A percentile compares a stretch with the other conserved stretches of the same genome.
Evolutionary conservation across 2,888 invertebrate genomes (phyloP).

Genomic region (Hipparchia semele): DNA sequence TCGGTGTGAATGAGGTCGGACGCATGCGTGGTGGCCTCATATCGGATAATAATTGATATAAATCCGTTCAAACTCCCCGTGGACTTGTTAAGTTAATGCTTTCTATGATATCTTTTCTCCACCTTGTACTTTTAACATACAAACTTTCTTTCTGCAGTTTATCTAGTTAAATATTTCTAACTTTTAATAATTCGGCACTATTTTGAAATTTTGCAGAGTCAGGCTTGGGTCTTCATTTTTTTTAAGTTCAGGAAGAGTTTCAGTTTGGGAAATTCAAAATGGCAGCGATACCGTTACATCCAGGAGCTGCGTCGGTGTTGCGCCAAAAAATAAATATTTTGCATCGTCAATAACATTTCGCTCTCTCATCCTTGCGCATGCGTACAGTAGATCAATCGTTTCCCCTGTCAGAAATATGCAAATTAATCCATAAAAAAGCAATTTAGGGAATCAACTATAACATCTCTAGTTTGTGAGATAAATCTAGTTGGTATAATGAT

Average conservation of each 20-base stretch:
- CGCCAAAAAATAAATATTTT: slow-evolving; percentile 78
- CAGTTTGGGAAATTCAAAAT: slow-evolving; percentile 43
- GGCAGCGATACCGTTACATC: slow-evolving; percentile 45
- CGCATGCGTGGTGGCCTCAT: slow-evolving; percentile 66
- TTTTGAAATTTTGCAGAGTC: neutral
- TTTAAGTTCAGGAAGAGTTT: slow-evolving; percentile 16
- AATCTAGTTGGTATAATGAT: slow-evolving; percentile 37
- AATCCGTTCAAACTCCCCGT: slow-evolving; percentile 67
- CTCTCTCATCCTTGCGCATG: slow-evolving; percentile 64
- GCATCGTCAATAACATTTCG: slow-evolving; percentile 80
- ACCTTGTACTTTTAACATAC: slow-evolving; percentile 40
- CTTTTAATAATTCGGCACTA: neutral
- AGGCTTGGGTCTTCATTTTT: neutral
- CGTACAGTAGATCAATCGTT: slow-evolving; percentile 54
- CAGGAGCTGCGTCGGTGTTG: slow-evolving; percentile 55
- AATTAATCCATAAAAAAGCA: slow-evolving; percentile 78
- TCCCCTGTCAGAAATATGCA: slow-evolving; percentile 80
- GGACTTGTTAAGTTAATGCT: slow-evolving; percentile 65
- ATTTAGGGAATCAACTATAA: slow-evolving; percentile 62
- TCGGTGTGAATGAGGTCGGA: slow-evolving; percentile 61
- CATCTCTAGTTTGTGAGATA: slow-evolving; percentile 48
- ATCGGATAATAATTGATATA: slow-evolving; percentile 80
- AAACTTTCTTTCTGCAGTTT: slow-evolving; percentile 17
- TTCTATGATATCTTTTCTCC: slow-evolving; percentile 61
- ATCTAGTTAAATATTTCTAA: neutral